A percentile compares a stretch with the other conserved stretches of the same genome.
Conservation (phyloP, 2,113 vertebrate genomes). For the Tretioscincus oriximinensis region DNA sequence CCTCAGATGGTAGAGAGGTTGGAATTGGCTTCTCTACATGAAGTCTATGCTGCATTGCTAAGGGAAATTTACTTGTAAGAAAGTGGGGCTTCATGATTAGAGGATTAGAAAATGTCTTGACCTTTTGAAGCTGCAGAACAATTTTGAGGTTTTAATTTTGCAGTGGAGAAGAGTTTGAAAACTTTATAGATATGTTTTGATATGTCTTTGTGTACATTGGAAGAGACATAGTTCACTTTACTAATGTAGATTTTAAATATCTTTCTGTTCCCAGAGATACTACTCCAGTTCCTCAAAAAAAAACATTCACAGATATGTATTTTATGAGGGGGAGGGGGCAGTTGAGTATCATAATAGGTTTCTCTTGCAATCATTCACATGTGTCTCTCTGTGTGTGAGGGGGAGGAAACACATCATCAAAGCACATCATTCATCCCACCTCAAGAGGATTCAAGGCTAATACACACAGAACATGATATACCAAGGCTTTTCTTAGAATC, state of each 20-base stretch:
- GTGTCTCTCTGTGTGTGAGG: too few relatives aligned
- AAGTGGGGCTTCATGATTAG: background rate
- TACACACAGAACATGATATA: too few relatives aligned
- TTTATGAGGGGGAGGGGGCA: too few relatives aligned
- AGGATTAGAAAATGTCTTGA: constrained; percentile 15
- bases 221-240: background rate
- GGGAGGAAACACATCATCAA: too few relatives aligned
- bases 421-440: too few relatives aligned
- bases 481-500: too few relatives aligned
- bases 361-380: too few relatives aligned
- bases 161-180: background rate
- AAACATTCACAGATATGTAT: too few relatives aligned
- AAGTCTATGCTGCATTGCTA: background rate
- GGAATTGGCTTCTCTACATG: background rate
- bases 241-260: background rate
- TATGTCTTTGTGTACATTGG: background rate
- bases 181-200: background rate
- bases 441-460: too few relatives aligned
- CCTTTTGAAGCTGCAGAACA: background rate
- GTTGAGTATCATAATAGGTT: too few relatives aligned
- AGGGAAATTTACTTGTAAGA: background rate
- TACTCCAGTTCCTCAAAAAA: too few relatives aligned
- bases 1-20: background rate
- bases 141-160: background rate
- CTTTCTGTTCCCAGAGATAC: background rate